Percentiles rank a stretch among this genome's conserved stretches.
Evolutionary conservation across 2,888 invertebrate species (phyloP).

Genomic region (Pyrocoelia pectoralis): DNA sequence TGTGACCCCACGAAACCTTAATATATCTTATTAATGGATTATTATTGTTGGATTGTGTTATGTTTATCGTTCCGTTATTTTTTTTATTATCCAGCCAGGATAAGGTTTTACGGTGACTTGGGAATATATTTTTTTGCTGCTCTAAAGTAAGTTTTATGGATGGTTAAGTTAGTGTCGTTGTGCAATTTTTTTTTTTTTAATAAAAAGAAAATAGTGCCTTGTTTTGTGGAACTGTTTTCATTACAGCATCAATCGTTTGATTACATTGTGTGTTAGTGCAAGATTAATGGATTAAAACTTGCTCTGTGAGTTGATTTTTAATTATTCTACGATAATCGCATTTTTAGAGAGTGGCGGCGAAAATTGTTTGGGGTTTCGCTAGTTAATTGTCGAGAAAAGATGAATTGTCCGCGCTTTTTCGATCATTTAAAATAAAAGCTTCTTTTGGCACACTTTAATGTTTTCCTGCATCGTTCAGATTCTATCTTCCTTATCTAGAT

Average conservation of each 20-base stretch:
- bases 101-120: constrained; percentile 2
- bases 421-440: constrained; percentile 13
- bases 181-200: neutral
- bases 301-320: constrained; percentile 25
- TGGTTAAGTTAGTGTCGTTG: neutral
- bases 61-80: constrained; percentile 4
- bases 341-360: no score
- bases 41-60: constrained; percentile 14
- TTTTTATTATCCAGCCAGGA: neutral
- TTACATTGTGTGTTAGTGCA: constrained; percentile 29
- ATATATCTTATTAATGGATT: constrained; percentile 11
- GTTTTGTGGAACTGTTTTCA: constrained; percentile 13
- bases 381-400: no score
- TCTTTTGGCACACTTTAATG: constrained; percentile 20
- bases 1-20: constrained; percentile 6
- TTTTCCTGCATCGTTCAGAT: constrained; percentile 23
- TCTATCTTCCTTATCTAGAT: constrained; percentile 25
- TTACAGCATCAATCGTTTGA: neutral
- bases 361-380: no score
- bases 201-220: constrained; percentile 7
- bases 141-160: constrained; percentile 1
- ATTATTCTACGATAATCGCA: constrained; percentile 14
- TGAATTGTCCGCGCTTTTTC: neutral
- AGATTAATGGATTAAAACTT: constrained; percentile 32
- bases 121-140: neutral